A percentile compares a stretch with the other conserved stretches of the same genome.
Conservation (phyloP, 2,888 invertebrate genomes). For the Chymomyza caudatula region DNA sequence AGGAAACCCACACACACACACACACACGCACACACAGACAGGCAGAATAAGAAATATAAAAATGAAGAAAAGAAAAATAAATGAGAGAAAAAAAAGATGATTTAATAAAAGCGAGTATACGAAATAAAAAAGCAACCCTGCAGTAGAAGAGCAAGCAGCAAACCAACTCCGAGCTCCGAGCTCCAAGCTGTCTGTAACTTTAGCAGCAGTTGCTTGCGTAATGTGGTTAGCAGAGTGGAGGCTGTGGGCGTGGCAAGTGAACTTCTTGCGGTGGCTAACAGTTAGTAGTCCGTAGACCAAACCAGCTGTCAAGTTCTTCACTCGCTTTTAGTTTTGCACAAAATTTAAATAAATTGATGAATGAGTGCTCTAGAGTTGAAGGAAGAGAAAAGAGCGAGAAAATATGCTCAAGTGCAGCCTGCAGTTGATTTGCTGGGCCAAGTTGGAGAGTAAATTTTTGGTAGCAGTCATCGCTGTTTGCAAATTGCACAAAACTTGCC, state of each 20-base stretch:
- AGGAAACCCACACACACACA: constrained; percentile 17
- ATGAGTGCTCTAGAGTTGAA: constrained; percentile 32
- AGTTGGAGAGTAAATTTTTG: constrained; percentile 16
- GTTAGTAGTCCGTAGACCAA: background rate
- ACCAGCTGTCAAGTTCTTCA: constrained; percentile 51
- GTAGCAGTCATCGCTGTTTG: too few species aligned
- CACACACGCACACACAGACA: background rate
- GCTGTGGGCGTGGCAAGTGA: constrained; percentile 41
- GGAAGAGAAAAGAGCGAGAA: background rate
- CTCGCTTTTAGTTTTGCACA: constrained; percentile 28
- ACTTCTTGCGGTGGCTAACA: background rate
- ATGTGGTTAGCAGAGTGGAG: constrained; percentile 37
- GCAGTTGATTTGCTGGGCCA: constrained; percentile 44
- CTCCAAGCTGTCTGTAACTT: background rate
- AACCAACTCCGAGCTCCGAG: background rate
- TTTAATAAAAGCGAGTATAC: constrained; percentile 45
- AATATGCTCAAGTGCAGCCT: constrained; percentile 5
- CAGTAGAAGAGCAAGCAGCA: background rate
- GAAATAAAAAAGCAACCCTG: background rate
- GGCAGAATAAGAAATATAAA: background rate
- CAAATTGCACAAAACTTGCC: constrained; percentile 4
- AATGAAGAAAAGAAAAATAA: constrained; percentile 9
- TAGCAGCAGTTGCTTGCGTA: background rate
- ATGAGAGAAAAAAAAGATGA: constrained; percentile 51
- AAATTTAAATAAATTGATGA: constrained; percentile 64